These are phyloP conservation scores for Harpegnathos saltator DNA, from an alignment of 1,140 invertebrate genomes.

Conservation along the genomic window DNA sequence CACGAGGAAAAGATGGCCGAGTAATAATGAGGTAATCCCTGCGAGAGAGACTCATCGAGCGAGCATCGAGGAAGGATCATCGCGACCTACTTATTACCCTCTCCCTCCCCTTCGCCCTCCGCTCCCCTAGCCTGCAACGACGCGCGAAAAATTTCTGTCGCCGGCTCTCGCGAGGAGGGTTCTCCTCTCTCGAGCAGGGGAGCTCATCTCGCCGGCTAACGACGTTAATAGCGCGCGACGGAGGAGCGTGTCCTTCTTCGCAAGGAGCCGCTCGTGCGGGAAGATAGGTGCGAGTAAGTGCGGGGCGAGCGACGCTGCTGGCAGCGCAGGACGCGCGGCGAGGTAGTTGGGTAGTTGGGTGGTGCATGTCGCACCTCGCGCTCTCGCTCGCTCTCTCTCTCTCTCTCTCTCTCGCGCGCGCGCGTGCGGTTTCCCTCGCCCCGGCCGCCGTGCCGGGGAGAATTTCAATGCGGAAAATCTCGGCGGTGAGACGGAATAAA, in stretches of 20 bases:
- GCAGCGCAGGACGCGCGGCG: too few relatives aligned
- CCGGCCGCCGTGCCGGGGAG: too few relatives aligned
- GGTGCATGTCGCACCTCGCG: constrained; percentile 40
- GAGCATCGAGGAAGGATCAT: too few relatives aligned
- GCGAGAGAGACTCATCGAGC: too few relatives aligned
- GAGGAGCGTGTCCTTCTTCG: constrained; percentile 20
- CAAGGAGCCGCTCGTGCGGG: neutral
- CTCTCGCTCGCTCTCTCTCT: constrained; percentile 24
- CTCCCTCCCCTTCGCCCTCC: neutral
- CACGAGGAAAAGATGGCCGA: too few relatives aligned
- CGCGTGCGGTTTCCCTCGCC: too few relatives aligned
- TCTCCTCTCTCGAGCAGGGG: neutral
- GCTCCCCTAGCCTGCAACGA: neutral
- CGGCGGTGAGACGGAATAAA: constrained; percentile 81
- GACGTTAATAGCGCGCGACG: constrained; percentile 30
- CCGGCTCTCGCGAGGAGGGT: constrained; percentile 6
- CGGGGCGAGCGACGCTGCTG: too few relatives aligned
- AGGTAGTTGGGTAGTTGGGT: neutral
- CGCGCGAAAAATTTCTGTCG: constrained; percentile 11
- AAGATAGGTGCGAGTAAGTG: constrained; percentile 45
- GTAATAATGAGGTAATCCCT: too few relatives aligned
- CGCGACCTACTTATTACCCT: constrained; percentile 12
- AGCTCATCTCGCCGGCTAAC: constrained; percentile 30
- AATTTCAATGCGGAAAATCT: constrained; percentile 82
- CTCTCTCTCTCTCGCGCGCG: constrained; percentile 21